These are phyloP conservation scores for Euura saliciscinereae DNA, from an alignment of 1,140 invertebrate genomes.

Conservation along the genomic window DNA sequence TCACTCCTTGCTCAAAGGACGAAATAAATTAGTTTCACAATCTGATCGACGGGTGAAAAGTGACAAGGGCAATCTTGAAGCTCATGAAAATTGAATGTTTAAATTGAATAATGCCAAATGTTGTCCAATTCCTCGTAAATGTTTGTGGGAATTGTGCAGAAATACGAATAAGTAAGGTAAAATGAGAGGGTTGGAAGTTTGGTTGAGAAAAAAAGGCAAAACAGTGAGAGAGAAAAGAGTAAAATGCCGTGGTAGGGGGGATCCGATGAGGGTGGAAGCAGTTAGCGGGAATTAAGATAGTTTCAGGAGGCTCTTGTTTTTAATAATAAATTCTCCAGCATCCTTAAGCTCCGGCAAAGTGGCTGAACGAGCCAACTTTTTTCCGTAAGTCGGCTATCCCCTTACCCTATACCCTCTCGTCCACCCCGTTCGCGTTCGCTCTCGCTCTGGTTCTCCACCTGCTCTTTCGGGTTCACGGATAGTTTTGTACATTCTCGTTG, in stretches of 20 bases:
- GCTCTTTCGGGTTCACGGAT: not conserved
- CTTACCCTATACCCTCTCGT: conserved; percentile 7
- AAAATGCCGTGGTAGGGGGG: not conserved
- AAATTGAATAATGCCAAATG: no score
- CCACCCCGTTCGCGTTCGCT: not conserved
- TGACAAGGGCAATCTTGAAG: no score
- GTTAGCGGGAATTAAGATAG: conserved; percentile 39
- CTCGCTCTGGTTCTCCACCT: not conserved
- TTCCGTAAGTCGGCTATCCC: not conserved
- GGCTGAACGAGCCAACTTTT: conserved; percentile 25
- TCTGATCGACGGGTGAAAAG: no score
- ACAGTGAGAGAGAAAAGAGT: no score
- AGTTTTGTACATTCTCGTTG: not conserved
- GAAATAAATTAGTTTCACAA: no score
- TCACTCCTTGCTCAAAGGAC: no score
- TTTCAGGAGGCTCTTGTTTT: conserved; percentile 32
- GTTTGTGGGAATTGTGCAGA: no score
- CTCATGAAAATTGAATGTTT: no score
- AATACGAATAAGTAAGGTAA: conserved; percentile 14
- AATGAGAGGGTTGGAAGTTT: conserved; percentile 12
- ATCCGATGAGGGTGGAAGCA: conserved; percentile 23
- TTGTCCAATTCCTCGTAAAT: no score
- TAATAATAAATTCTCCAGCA: conserved; percentile 37
- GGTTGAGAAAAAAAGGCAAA: conserved; percentile 21
- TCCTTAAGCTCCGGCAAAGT: conserved; percentile 24